Percentiles rank a stretch among this genome's conserved stretches.
phyloP scores from a whole-genome alignment of 1,140 invertebrate species.

The Drosophila triauraria region DNA sequence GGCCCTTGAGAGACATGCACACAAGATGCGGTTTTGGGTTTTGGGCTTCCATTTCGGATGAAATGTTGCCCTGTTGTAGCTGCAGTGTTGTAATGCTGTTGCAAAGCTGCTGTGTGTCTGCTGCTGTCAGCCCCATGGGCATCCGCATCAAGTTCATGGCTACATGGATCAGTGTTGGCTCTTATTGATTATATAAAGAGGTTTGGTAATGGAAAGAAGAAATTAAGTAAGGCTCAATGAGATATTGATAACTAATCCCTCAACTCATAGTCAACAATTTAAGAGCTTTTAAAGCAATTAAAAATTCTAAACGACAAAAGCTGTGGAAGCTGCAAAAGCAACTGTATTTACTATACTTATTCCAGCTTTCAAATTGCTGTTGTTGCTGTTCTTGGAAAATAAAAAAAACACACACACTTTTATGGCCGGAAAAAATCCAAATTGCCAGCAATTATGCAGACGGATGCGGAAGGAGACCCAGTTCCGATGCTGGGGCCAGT shows the following conservation, averaged over 20 bases:
- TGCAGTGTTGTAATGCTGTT: conserved; percentile 15
- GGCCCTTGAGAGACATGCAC: conserved; percentile 11
- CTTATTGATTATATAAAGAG: neutral
- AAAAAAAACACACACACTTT: neutral
- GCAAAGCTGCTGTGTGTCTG: conserved; percentile 3
- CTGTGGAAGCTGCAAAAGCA: neutral
- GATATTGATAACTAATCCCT: too few species aligned
- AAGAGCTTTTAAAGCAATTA: too few species aligned
- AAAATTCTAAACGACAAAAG: neutral
- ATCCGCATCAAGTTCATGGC: conserved; percentile 25
- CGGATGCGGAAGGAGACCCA: neutral
- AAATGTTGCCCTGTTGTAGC: neutral
- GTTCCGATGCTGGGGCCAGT: conserved; percentile 3
- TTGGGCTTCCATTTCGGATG: conserved; percentile 8
- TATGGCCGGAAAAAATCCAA: conserved; percentile 1
- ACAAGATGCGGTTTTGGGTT: conserved; percentile 6
- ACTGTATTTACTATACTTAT: neutral
- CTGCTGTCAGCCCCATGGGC: conserved; percentile 20
- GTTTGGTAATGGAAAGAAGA: neutral
- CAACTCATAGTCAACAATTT: too few species aligned
- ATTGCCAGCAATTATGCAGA: neutral
- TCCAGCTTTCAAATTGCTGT: neutral
- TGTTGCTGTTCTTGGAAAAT: neutral
- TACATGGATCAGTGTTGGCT: conserved; percentile 7
- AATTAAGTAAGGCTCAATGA: too few species aligned